Percentiles rank a stretch among this genome's conserved stretches.
Evolutionary conservation across 2,113 vertebrate genomes (phyloP).

Genomic region (Cinclus mexicanus): DNA sequence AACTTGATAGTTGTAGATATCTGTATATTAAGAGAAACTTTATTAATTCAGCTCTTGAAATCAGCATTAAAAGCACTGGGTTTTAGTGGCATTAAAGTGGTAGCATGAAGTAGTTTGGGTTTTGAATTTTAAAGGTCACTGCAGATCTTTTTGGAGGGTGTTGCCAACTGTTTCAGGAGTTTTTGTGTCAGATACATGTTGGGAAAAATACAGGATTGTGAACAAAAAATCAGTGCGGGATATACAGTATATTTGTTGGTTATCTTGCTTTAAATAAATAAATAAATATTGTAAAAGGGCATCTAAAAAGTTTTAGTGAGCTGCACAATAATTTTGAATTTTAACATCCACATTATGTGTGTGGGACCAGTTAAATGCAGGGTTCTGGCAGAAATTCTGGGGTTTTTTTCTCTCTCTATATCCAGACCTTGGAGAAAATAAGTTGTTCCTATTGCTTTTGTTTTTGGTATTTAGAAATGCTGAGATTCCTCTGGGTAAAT

Average conservation of each 20-base stretch:
- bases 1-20: background rate
- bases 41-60: background rate
- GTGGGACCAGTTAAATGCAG: background rate
- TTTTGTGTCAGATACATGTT: background rate
- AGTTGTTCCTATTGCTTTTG: background rate
- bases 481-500: conserved; percentile 64
- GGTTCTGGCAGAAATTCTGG: background rate
- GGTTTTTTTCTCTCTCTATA: background rate
- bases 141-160: background rate
- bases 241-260: fast-evolving
- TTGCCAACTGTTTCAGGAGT: background rate
- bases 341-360: background rate
- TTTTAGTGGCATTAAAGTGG: background rate
- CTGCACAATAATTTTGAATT: background rate
- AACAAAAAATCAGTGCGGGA: background rate
- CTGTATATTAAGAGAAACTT: background rate
- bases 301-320: background rate
- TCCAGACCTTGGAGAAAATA: background rate
- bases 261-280: background rate
- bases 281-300: fast-evolving
- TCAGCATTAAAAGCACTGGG: background rate
- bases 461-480: conserved; percentile 61
- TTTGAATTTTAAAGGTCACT: background rate
- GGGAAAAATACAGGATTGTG: background rate
- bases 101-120: background rate